Evolutionary conservation across 2,113 vertebrate species (phyloP).

Genomic region (Capra hircus): DNA sequence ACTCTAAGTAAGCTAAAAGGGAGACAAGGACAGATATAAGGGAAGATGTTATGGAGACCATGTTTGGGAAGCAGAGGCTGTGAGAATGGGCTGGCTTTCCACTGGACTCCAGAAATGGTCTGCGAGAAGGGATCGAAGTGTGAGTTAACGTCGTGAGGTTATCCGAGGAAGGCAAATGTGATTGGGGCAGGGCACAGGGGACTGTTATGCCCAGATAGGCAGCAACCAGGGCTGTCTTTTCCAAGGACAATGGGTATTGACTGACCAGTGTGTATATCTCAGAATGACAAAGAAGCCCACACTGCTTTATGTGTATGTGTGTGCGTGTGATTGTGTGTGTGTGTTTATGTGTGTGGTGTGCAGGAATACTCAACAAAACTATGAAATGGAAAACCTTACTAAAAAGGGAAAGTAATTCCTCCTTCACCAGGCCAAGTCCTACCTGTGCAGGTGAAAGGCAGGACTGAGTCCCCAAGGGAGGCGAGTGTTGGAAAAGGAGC

Average conservation of each 20-base stretch:
- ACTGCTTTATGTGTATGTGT: neutral
- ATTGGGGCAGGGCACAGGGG: too few relatives aligned
- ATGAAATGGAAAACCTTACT: neutral
- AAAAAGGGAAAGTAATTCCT: neutral
- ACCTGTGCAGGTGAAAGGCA: neutral
- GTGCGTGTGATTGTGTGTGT: neutral
- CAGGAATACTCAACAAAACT: neutral
- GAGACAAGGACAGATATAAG: neutral
- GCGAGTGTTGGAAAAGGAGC: neutral
- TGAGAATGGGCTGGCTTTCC: neutral
- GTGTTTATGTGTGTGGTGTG: neutral
- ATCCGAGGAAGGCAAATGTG: neutral
- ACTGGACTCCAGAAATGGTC: neutral
- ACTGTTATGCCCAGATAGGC: neutral
- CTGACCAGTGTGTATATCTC: neutral
- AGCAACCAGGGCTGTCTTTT: neutral
- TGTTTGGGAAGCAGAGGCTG: neutral
- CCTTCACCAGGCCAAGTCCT: neutral
- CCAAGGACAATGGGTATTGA: neutral
- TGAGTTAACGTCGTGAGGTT: neutral
- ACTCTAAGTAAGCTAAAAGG: neutral
- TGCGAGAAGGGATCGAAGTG: rapidly evolving
- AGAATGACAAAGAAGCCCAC: neutral
- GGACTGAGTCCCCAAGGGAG: neutral
- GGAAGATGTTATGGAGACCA: neutral